Base-by-base conservation (phyloP, 2,888 invertebrate species). In the Colostygia pectinataria region DNA sequence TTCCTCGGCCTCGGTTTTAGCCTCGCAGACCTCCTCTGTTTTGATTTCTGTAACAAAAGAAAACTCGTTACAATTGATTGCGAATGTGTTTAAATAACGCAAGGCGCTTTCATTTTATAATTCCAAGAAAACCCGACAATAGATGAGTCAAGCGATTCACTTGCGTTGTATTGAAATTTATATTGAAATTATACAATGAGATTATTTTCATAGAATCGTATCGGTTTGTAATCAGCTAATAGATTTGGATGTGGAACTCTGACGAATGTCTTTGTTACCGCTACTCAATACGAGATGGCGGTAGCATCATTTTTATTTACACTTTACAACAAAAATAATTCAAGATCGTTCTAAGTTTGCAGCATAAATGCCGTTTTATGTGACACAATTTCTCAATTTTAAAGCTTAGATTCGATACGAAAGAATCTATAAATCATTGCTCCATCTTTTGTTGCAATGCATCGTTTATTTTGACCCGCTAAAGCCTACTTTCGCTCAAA, bases 21-120 rank as follows among this genome's bases (percentile, higher is more conserved):
- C 88, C 63, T 87, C 83, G 61, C 80, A 81, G 74, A 80, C 80
- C 71, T 78, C 81, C 65, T 88, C 88, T 80, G 87, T 85, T 88
- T 89, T 89, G 83, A 87, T 89, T 77, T 90, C 89, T 90, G 89
- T 75, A 89, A 89, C 80, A 80, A 87, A 82, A 86, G 84, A 77
- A 68, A 67, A 67, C 66, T 66, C 69, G 75, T 83, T 81, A 83
- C 79, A 77, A 82, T 81, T 77, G 77, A 83, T 77, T 75, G 70
- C 64, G 65, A 65, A 72, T 68, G 63, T 86, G 88, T 87, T 87
- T 89, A 77, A 80, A 86, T 85, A 85, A 83, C 80, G 74, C 59
- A 62, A 74, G 72, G 70, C 74, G 77, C 79, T 86, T 88, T 86
- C 85, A 71, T 83, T 78, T 83, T 77, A 77, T 80, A 80, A 77